Evolutionary conservation across 2,113 vertebrate genomes (phyloP).

Genomic region (Choloepus hoffmanni): DNA sequence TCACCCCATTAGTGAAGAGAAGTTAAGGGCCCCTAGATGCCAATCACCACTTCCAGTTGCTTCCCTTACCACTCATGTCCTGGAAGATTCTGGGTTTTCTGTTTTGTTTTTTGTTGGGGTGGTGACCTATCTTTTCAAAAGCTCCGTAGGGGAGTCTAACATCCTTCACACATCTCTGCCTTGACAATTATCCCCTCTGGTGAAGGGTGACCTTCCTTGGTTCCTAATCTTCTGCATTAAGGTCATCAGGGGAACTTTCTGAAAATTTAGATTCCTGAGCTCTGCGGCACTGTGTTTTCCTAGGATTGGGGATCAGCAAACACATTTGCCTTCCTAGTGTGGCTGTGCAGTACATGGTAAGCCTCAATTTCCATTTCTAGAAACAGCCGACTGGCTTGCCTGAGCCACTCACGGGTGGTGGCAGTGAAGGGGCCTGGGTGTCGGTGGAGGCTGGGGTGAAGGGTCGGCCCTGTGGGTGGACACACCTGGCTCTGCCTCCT

Average conservation of each 20-base stretch:
- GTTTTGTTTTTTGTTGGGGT: neutral
- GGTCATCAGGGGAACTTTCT: neutral
- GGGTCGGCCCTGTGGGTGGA: neutral
- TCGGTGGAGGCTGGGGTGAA: neutral
- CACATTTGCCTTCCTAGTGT: neutral
- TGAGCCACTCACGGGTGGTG: rapidly evolving
- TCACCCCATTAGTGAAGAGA: no score
- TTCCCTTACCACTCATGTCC: neutral
- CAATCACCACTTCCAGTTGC: neutral
- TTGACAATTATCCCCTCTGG: neutral
- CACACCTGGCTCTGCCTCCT: neutral
- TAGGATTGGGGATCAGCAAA: neutral
- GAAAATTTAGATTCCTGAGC: neutral
- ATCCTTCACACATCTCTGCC: neutral
- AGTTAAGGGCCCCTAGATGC: neutral
- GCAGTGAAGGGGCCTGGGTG: neutral
- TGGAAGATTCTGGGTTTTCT: neutral
- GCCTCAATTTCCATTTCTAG: neutral
- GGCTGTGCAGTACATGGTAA: neutral
- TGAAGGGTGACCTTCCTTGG: neutral
- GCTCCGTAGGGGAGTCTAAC: neutral
- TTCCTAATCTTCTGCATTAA: neutral
- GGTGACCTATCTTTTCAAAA: neutral
- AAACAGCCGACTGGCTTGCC: neutral
- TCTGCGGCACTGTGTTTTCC: neutral